Evolutionary conservation across 2,797 vertebrate species (phyloP).

Genomic region (Chaenodraco wilsoni): DNA sequence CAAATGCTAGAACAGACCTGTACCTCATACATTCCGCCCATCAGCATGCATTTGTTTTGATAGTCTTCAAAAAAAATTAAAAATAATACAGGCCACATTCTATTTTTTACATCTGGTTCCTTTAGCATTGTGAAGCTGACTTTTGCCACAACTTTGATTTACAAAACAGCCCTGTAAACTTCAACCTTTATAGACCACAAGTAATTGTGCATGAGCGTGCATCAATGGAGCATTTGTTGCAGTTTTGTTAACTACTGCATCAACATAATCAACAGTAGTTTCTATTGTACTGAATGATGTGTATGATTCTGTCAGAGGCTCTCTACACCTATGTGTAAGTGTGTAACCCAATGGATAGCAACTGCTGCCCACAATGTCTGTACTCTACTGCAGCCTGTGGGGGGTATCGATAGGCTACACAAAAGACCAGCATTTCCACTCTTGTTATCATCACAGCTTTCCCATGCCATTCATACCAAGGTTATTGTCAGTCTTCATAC

Average conservation of each 20-base stretch:
- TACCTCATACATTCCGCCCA: constrained; percentile 66
- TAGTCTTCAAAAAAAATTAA: constrained; percentile 51
- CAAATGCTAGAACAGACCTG: constrained; percentile 60
- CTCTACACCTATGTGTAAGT: constrained; percentile 1
- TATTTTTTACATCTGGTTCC: constrained; percentile 60
- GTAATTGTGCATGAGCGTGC: constrained; percentile 17
- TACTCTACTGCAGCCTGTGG: constrained; percentile 32
- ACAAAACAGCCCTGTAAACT: constrained; percentile 59
- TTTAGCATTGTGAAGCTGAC: constrained; percentile 76
- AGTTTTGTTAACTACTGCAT: background rate
- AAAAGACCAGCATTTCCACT: constrained; percentile 48
- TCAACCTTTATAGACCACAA: constrained; percentile 41
- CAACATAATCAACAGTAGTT: background rate
- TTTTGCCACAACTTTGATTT: constrained; percentile 85
- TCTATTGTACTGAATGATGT: background rate
- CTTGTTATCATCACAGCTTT: constrained; percentile 50
- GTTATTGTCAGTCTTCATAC: constrained; percentile 73
- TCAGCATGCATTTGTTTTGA: constrained; percentile 70
- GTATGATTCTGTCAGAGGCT: constrained; percentile 1
- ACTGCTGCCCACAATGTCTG: constrained; percentile 14
- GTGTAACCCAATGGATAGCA: constrained; percentile 27
- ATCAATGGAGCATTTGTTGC: background rate
- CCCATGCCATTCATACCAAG: constrained; percentile 31
- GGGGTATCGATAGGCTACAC: constrained; percentile 48
- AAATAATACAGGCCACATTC: constrained; percentile 54